phyloP scores from a whole-genome alignment of 2,113 vertebrate species.

The Sterna hirundo region DNA sequence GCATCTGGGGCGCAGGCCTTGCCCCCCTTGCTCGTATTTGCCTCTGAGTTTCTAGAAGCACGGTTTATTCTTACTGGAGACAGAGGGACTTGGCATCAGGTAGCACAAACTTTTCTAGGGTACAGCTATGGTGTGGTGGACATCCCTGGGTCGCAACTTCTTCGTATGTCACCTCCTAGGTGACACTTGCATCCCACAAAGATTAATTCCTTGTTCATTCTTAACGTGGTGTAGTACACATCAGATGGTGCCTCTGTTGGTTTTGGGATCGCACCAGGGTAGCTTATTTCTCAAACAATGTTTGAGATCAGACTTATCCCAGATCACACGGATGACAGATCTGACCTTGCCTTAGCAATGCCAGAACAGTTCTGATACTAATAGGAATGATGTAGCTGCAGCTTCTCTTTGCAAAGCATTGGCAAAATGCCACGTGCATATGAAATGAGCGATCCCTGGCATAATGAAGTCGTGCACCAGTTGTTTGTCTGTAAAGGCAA shows the following conservation, averaged over 20 bases:
- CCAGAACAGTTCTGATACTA: neutral
- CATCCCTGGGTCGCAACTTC: neutral
- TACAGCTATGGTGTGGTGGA: neutral
- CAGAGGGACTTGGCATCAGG: neutral
- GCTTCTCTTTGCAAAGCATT: neutral
- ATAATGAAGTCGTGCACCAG: neutral
- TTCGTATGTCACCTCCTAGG: neutral
- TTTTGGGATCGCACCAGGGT: neutral
- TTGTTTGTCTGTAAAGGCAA: neutral
- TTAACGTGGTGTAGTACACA: neutral
- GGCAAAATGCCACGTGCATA: neutral
- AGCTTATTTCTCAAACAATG: neutral
- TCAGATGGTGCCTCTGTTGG: neutral
- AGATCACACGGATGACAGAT: neutral
- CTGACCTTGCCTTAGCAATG: neutral
- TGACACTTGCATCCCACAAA: neutral
- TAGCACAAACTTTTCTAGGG: neutral
- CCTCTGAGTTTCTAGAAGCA: neutral
- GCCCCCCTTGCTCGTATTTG: neutral
- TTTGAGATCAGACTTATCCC: neutral
- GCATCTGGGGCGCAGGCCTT: neutral
- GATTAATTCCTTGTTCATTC: neutral
- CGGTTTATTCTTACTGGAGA: neutral
- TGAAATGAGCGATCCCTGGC: neutral
- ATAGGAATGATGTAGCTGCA: neutral